Evolutionary conservation across 2,888 invertebrate species (phyloP).

Genomic region (Cataglyphis albicans): DNA sequence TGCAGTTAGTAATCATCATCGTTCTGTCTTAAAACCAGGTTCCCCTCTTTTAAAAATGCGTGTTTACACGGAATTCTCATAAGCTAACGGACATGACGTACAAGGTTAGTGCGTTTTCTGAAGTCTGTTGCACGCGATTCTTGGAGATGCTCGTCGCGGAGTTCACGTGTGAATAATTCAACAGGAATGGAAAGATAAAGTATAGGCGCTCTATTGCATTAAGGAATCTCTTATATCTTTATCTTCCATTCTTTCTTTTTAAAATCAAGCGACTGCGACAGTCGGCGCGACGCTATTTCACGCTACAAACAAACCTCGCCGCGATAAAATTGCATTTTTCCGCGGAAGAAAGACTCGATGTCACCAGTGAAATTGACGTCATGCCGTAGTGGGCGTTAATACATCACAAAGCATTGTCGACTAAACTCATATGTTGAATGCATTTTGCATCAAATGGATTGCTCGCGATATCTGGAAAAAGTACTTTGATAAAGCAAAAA

Average conservation of each 20-base stretch:
- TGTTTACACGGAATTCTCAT: constrained; percentile 52
- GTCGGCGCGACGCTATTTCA: constrained; percentile 28
- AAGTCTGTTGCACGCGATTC: constrained; percentile 50
- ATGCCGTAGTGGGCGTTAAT: constrained; percentile 28
- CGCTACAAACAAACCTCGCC: constrained; percentile 52
- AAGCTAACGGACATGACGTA: constrained; percentile 56
- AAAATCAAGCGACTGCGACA: constrained; percentile 52
- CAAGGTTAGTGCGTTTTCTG: constrained; percentile 49
- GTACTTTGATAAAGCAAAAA: not conserved
- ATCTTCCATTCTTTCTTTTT: constrained; percentile 41
- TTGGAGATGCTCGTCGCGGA: constrained; percentile 48
- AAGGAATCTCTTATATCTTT: constrained; percentile 52
- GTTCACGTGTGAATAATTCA: constrained; percentile 57
- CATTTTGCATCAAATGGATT: not conserved
- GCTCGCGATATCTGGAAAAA: not conserved
- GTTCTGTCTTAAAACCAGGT: constrained; percentile 28
- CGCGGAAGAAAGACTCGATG: constrained; percentile 28
- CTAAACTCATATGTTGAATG: constrained; percentile 4
- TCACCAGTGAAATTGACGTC: constrained; percentile 40
- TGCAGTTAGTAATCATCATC: not conserved
- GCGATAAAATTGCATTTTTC: constrained; percentile 54
- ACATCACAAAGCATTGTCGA: constrained; percentile 26
- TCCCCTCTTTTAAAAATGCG: constrained; percentile 31
- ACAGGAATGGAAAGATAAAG: constrained; percentile 54
- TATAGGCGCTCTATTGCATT: constrained; percentile 55